phyloP scores from a whole-genome alignment of 2,888 invertebrate genomes.

The Candidula unifasciata region DNA sequence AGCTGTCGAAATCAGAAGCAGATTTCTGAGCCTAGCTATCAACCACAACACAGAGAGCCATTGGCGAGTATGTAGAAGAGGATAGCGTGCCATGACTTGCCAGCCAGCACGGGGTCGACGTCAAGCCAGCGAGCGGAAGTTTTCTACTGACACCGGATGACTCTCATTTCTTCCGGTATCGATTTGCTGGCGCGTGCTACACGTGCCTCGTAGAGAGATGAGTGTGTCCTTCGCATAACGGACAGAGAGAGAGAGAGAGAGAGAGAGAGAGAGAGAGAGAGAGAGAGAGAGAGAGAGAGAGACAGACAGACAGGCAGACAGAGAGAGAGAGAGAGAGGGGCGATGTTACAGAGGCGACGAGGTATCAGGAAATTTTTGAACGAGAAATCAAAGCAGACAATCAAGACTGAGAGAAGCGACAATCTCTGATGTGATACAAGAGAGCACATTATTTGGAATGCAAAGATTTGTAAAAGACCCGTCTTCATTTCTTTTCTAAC shows the following conservation, averaged over 20 bases:
- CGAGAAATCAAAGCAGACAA: not conserved
- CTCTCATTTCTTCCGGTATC: not conserved
- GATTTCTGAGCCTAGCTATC: no score
- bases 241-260: not conserved
- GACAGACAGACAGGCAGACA: not conserved
- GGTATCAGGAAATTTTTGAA: not conserved
- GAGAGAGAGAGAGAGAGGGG: not conserved
- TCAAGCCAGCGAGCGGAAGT: not conserved
- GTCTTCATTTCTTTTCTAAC: no score
- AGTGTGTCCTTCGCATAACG: not conserved
- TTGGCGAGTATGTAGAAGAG: no score
- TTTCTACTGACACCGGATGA: not conserved
- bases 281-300: not conserved
- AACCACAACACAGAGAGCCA: no score
- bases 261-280: not conserved
- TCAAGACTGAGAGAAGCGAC: no score
- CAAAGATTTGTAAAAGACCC: no score
- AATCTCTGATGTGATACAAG: no score
- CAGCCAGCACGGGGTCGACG: not conserved
- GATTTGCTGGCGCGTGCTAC: conserved; percentile 7
- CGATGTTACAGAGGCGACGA: no score
- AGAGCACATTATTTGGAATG: no score
- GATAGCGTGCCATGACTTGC: not conserved
- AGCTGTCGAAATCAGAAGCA: no score
- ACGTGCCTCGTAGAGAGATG: not conserved